Conservation (phyloP, 2,113 vertebrate genomes). For the Muscicapa adusta region DNA sequence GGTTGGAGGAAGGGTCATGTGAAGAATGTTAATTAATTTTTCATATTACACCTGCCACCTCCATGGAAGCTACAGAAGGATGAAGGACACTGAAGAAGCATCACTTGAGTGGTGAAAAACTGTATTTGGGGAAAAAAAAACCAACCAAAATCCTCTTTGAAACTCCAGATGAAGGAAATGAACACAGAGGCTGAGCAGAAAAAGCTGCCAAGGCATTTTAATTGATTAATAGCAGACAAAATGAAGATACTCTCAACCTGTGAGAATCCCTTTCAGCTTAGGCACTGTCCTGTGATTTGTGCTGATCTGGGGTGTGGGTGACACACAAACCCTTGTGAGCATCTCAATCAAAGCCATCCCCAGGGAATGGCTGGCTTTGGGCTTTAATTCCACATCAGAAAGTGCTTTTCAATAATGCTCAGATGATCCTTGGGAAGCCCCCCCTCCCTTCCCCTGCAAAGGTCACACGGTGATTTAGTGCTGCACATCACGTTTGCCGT, state of each 20-base stretch:
- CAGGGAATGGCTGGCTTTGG: accelerated
- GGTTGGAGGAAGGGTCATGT: background rate
- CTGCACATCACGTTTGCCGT: background rate
- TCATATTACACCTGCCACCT: background rate
- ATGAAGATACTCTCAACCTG: background rate
- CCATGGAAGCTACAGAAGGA: accelerated
- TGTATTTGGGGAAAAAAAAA: background rate
- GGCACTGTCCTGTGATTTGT: background rate
- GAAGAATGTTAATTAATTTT: background rate
- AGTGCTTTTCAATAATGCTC: accelerated
- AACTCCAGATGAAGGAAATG: background rate
- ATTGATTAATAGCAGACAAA: background rate
- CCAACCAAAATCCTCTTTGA: background rate
- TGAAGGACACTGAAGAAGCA: background rate
- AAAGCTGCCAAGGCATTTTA: background rate
- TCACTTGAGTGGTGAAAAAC: accelerated
- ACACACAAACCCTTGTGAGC: background rate
- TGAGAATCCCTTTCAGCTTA: accelerated
- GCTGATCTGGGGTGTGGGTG: background rate
- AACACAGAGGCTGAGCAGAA: background rate
- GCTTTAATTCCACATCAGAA: background rate
- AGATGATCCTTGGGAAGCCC: accelerated
- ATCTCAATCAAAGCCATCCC: background rate
- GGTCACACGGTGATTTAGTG: background rate
- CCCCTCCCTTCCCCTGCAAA: background rate